These are phyloP conservation scores for Lophius piscatorius DNA, from an alignment of 2,113 vertebrate genomes.

Conservation along the genomic window DNA sequence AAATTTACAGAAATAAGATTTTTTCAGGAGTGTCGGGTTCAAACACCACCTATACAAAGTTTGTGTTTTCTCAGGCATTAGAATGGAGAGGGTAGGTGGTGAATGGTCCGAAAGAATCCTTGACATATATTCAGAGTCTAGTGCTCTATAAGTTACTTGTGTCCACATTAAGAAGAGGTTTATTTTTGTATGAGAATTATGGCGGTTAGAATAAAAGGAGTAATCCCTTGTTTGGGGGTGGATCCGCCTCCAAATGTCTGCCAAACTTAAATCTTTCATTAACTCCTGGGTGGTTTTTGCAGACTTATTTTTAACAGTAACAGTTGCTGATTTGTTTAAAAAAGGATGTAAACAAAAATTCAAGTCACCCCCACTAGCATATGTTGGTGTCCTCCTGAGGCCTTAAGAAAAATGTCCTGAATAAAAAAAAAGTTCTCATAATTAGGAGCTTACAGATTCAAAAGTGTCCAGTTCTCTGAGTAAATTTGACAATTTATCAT, in stretches of 20 bases:
- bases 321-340: constrained; percentile 4
- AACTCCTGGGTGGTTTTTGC: neutral
- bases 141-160: neutral
- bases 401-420: neutral
- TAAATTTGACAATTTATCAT: neutral
- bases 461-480: neutral
- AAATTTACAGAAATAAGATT: too few relatives aligned
- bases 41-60: neutral
- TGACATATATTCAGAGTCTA: too few relatives aligned
- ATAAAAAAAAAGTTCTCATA: constrained; percentile 1
- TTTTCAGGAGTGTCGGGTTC: too few relatives aligned
- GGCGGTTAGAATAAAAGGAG: neutral
- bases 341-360: constrained; percentile 18
- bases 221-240: neutral
- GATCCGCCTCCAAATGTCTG: constrained; percentile 8
- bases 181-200: neutral
- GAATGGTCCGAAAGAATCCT: too few relatives aligned
- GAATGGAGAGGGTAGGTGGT: too few relatives aligned
- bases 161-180: neutral
- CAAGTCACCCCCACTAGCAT: neutral
- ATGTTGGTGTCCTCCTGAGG: neutral
- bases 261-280: constrained; percentile 12
- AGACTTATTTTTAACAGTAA: neutral
- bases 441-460: neutral
- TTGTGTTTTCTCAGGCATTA: constrained; percentile 1